A percentile compares a stretch with the other conserved stretches of the same genome.
Evolutionary conservation across 2,888 invertebrate species (phyloP).

Genomic region (Orthosia cruda): DNA sequence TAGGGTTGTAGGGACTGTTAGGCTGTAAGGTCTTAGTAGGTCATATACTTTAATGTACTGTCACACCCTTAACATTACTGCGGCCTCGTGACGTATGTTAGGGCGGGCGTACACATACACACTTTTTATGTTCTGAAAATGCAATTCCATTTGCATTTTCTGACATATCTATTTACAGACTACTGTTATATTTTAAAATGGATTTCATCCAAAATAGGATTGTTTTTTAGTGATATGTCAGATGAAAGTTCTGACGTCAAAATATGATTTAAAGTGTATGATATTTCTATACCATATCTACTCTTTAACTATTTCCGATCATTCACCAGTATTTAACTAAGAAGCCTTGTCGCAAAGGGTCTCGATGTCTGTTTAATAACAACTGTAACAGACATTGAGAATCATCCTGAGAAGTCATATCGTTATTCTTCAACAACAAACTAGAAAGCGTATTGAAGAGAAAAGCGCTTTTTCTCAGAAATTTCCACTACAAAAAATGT

Average conservation of each 20-base stretch:
- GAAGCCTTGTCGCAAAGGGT: neutral
- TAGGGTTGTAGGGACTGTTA: too few relatives aligned
- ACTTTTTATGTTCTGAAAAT: neutral
- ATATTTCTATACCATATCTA: too few relatives aligned
- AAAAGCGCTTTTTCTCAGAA: neutral
- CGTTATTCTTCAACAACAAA: constrained; percentile 7
- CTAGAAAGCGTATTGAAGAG: neutral
- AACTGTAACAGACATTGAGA: neutral
- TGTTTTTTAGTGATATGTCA: too few relatives aligned
- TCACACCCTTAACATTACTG: too few relatives aligned
- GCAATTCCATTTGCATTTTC: too few relatives aligned
- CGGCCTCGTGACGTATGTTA: too few relatives aligned
- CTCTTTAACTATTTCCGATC: neutral
- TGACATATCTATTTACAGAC: too few relatives aligned
- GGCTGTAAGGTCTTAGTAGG: too few relatives aligned
- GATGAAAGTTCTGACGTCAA: neutral
- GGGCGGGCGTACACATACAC: too few relatives aligned
- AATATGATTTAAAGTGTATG: neutral
- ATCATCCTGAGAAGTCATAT: constrained; percentile 2
- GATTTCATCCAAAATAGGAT: neutral
- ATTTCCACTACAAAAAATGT: neutral
- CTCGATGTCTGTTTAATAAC: neutral
- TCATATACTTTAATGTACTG: too few relatives aligned
- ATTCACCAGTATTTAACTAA: neutral
- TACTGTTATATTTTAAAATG: neutral